Evolutionary conservation across 2,888 invertebrate genomes (phyloP).

Genomic region (Scaptomyza flava): DNA sequence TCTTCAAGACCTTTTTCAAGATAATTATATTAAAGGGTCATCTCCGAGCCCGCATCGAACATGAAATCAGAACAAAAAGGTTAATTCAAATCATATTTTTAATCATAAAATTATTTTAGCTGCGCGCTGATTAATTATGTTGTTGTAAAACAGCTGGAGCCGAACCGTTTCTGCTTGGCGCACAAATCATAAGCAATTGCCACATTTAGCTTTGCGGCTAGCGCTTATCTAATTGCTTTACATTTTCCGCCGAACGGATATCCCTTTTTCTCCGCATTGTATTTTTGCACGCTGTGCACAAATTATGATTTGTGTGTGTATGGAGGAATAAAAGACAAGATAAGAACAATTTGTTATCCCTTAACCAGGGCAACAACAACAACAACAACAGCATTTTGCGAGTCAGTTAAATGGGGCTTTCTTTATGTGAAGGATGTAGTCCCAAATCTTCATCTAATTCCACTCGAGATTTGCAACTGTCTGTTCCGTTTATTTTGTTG

Average conservation of each 20-base stretch:
- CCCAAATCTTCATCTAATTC: slow-evolving; percentile 48
- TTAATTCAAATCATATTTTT: neutral
- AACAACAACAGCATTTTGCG: slow-evolving; percentile 16
- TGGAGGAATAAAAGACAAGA: slow-evolving; percentile 34
- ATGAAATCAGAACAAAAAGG: slow-evolving; percentile 12
- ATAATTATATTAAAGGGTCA: neutral
- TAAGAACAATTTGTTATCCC: slow-evolving; percentile 71
- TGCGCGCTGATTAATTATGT: slow-evolving; percentile 5
- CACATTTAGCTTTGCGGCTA: slow-evolving; percentile 49
- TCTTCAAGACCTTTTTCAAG: neutral
- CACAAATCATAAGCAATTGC: slow-evolving; percentile 57
- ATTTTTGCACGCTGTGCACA: slow-evolving; percentile 54
- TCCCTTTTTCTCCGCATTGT: slow-evolving; percentile 33
- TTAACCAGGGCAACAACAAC: slow-evolving; percentile 24
- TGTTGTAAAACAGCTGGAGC: slow-evolving; percentile 30
- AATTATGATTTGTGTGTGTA: slow-evolving; percentile 62
- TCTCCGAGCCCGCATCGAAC: neutral
- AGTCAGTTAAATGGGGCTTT: slow-evolving; percentile 6
- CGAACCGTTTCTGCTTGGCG: neutral
- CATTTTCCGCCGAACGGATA: slow-evolving; percentile 50
- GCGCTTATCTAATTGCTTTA: slow-evolving; percentile 75
- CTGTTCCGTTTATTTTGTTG: slow-evolving; percentile 13
- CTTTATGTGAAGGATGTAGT: slow-evolving; percentile 32
- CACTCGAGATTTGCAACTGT: slow-evolving; percentile 38
- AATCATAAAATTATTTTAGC: neutral